These are phyloP conservation scores for Lacerta bilineata DNA, from an alignment of 2,797 vertebrate genomes.

Conservation along the genomic window DNA sequence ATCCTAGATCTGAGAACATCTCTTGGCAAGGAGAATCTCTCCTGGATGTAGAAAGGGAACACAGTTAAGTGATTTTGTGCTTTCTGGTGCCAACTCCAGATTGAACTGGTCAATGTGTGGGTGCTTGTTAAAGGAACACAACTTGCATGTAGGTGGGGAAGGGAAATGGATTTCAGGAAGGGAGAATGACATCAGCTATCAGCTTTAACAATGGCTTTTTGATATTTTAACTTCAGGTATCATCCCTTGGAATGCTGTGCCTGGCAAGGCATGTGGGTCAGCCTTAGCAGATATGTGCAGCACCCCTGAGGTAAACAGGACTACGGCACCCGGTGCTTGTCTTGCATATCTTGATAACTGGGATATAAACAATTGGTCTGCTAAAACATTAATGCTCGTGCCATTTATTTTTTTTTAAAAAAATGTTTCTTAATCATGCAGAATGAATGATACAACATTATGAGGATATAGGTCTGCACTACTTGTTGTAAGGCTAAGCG, in stretches of 20 bases:
- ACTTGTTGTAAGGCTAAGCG: background rate
- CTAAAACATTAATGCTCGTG: conserved; percentile 2
- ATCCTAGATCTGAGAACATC: conserved; percentile 68
- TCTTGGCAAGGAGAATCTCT: conserved; percentile 53
- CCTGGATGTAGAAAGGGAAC: conserved; percentile 34
- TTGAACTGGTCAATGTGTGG: conserved; percentile 45
- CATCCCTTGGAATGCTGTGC: conserved; percentile 95
- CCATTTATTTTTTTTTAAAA: too few relatives aligned
- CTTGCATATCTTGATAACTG: background rate
- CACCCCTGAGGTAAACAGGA: conserved; percentile 88
- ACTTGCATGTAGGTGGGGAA: conserved; percentile 65
- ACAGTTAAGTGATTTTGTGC: conserved; percentile 34
- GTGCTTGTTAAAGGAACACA: conserved; percentile 62
- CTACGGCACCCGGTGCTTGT: background rate
- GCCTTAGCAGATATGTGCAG: conserved; percentile 91
- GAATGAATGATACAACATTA: background rate
- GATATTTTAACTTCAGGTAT: conserved; percentile 85
- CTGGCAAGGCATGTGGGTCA: conserved; percentile 92
- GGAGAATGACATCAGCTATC: conserved; percentile 16
- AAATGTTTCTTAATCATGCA: conserved; percentile 7
- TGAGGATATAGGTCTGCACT: conserved; percentile 6
- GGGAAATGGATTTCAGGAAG: conserved; percentile 37
- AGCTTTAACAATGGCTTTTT: conserved; percentile 52
- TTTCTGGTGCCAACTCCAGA: conserved; percentile 58
- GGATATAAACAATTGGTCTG: background rate